Evolutionary conservation across 2,888 invertebrate genomes (phyloP).

Genomic region (Nemotelus pantherinus): DNA sequence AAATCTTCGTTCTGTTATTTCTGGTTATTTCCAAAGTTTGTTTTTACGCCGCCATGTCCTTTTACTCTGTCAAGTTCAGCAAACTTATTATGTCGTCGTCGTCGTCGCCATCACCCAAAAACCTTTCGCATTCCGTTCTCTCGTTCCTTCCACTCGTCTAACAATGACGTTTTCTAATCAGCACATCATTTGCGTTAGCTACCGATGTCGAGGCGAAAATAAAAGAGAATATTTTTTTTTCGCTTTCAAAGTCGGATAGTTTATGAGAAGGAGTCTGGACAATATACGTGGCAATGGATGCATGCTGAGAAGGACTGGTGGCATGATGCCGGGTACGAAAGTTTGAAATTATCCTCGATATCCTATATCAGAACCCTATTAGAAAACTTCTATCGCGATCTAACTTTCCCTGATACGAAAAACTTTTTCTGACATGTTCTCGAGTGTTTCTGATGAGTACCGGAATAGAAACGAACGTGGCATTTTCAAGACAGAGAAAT

Average conservation of each 20-base stretch:
- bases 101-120: not conserved
- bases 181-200: conserved; percentile 40
- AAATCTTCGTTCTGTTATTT: not conserved
- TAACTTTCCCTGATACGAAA: conserved; percentile 40
- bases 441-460: conserved; percentile 40
- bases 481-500: too few species aligned
- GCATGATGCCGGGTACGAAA: conserved; percentile 3
- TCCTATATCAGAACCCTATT: conserved; percentile 42
- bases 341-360: conserved; percentile 21
- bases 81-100: conserved; percentile 23
- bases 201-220: conserved; percentile 19
- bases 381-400: conserved; percentile 37
- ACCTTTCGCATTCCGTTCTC: conserved; percentile 9
- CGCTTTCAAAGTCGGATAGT: conserved; percentile 17
- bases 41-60: not conserved
- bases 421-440: conserved; percentile 41
- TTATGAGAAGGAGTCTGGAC: not conserved
- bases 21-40: conserved; percentile 20
- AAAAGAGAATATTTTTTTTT: conserved; percentile 22
- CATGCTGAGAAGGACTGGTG: not conserved
- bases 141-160: not conserved
- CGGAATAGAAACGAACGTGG: too few species aligned
- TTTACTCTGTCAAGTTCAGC: conserved; percentile 9
- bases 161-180: conserved; percentile 27
- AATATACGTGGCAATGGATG: conserved; percentile 29